Evolutionary conservation across 2,888 invertebrate genomes (phyloP), one percentile per base, ranked within the genome.

Genomic region (Corythucha ciliata): DNA sequence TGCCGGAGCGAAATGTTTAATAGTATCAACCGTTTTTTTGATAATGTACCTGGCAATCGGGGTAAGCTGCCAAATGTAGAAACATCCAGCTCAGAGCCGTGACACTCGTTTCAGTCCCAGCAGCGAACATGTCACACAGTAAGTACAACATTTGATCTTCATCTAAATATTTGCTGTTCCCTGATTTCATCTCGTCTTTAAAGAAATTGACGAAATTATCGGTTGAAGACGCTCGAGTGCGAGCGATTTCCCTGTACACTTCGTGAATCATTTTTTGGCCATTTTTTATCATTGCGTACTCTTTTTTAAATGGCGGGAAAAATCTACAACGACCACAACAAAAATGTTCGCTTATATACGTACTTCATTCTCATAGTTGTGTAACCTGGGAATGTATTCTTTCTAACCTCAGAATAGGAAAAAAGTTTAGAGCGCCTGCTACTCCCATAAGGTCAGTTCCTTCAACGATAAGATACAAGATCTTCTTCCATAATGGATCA

Each of bases 361-460:
- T n/a, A n/a, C n/a, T n/a, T n/a, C n/a, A n/a, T n/a, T n/a, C n/a
- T n/a, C n/a, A n/a, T n/a, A n/a, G n/a, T n/a, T n/a, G n/a, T n/a
- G n/a, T n/a, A n/a, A n/a, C n/a, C n/a, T n/a, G n/a, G n/a, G n/a
- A n/a, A n/a, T n/a, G n/a, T n/a, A n/a, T n/a, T 14, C n/a, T n/a
- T 2, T 12, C 61, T 60, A 64, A 84, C 80, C 85, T 78, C 36
- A 89, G 68, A 64, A 83, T 79, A 12, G 91, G 88, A 57, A 91
- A 70, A 68, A 90, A 91, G 67, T 91, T 91, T 2, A 89, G 74
- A 10, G 82, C 77, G 2, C 84, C 88, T 1, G 88, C 81, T 2
- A 91, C 77, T 0, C 88, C 87, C 64, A 91, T 82, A 61, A 81
- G 76, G 64, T 85, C 82, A 42, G 83, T 79, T 1, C 90, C 89